Evolutionary conservation across 1,140 invertebrate species (phyloP), one percentile per base, ranked within the genome.

Genomic region (Paracyclopina nana): DNA sequence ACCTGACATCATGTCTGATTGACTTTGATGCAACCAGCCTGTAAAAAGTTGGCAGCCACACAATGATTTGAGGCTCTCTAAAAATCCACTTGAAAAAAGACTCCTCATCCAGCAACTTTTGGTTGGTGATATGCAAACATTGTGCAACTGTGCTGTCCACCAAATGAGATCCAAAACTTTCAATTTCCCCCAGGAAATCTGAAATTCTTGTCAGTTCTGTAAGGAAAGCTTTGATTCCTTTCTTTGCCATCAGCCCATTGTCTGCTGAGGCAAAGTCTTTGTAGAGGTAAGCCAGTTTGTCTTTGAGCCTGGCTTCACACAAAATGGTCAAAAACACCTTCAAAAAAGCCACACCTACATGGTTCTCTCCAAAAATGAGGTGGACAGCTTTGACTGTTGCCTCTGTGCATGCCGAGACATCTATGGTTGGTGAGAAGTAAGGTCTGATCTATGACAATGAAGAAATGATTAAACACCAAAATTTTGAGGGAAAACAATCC

Each of bases 221-320:
- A n/a, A n/a, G n/a, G n/a, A n/a, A n/a, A n/a, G n/a, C n/a, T n/a
- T n/a, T n/a, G n/a, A n/a, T 42, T n/a, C 14, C 24, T 14, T n/a
- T n/a, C 6, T 8, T 42, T 42, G 6, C 40, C 24, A 22, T 42
- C n/a, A 42, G 40, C 40, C n/a, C 12, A 48, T 30, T 48, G 45
- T 76, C 72, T 58, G 78, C 76, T 18, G 73, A 68, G 54, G n/a
- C n/a, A n/a, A 74, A 65, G 55, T 73, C 70, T 50, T 68, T 66
- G 55, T 76, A 76, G 28, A 79, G 62, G 30, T 71, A 77, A 52
- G 64, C 61, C 64, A 77, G 76, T 60, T 78, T 74, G 30, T 76
- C 73, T 28, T 62, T 57, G n/a, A 73, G 61, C n/a, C 67, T 61
- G 30, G 70, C 71, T 48, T 67, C 66, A 57, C 72, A 73, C 48